These are phyloP conservation scores for Aricia agestis DNA, from an alignment of 1,140 invertebrate genomes.

Conservation along the genomic window DNA sequence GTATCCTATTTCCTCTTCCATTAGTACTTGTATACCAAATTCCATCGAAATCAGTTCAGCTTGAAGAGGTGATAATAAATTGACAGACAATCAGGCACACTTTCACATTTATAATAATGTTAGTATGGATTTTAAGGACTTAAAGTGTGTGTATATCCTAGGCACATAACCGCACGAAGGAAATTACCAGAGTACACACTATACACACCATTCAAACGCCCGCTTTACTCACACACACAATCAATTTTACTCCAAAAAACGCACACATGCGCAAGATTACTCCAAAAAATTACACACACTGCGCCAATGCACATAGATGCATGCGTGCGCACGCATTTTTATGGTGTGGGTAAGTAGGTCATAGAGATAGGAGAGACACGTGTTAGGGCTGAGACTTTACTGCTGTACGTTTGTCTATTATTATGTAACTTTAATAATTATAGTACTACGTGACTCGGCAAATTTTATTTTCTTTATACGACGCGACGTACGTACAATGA, in stretches of 20 bases:
- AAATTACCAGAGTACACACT: slow-evolving; percentile 15
- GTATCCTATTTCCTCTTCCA: no score
- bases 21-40: no score
- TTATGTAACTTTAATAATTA: slow-evolving; percentile 17
- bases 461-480: no score
- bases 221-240: slow-evolving; percentile 41
- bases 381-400: slow-evolving; percentile 63
- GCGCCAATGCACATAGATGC: slow-evolving; percentile 42
- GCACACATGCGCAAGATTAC: slow-evolving; percentile 46
- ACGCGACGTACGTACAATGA: no score
- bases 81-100: background rate
- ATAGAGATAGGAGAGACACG: slow-evolving; percentile 71
- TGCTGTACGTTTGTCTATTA: slow-evolving; percentile 39
- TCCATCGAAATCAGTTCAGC: no score
- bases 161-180: background rate
- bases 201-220: slow-evolving; percentile 28
- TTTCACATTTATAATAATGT: background rate
- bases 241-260: slow-evolving; percentile 51
- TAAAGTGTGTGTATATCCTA: slow-evolving; percentile 8
- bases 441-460: no score
- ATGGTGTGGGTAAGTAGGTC: slow-evolving; percentile 66
- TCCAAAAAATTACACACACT: slow-evolving; percentile 56
- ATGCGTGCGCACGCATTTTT: slow-evolving; percentile 33
- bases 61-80: no score
- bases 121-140: background rate